A percentile compares a stretch with the other conserved stretches of the same genome.
phyloP scores from a whole-genome alignment of 1,140 invertebrate species.

The Tetramorium alpestre region DNA sequence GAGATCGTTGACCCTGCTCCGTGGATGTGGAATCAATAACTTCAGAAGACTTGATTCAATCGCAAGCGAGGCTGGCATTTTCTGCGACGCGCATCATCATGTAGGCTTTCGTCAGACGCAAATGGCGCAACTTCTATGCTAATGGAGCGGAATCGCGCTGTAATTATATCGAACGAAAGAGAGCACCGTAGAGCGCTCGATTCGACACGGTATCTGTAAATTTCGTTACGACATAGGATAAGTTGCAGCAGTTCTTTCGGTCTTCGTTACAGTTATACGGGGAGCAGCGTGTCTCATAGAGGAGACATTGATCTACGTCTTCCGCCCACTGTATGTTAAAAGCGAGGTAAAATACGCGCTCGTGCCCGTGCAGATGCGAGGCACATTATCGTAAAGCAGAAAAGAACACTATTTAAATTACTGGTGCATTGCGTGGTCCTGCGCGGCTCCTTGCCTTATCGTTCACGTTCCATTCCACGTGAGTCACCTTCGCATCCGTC shows the following conservation, averaged over 20 bases:
- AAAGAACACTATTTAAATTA: constrained; percentile 42
- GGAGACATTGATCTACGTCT: constrained; percentile 43
- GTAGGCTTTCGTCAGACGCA: constrained; percentile 24
- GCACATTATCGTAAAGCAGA: constrained; percentile 36
- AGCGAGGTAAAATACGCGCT: constrained; percentile 33
- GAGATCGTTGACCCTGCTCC: constrained; percentile 46
- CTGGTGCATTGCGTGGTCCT: not conserved
- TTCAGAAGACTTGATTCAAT: constrained; percentile 16
- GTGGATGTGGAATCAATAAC: constrained; percentile 44
- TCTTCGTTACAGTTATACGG: constrained; percentile 16
- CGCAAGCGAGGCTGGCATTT: not conserved
- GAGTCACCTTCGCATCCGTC: constrained; percentile 24
- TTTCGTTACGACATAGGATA: constrained; percentile 19
- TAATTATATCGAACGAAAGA: constrained; percentile 12
- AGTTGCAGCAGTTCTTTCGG: not conserved
- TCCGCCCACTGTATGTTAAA: constrained; percentile 52
- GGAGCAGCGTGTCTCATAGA: not conserved
- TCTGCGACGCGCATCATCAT: not conserved
- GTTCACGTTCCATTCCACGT: constrained; percentile 32
- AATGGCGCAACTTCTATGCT: constrained; percentile 18
- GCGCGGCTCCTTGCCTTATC: constrained; percentile 26
- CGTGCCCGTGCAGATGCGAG: constrained; percentile 2
- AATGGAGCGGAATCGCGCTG: constrained; percentile 15
- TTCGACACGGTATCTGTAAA: constrained; percentile 20
- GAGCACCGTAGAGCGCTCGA: not conserved